phyloP scores from a whole-genome alignment of 2,888 invertebrate species.

The Pseudococcus jackbeardsleyi region DNA sequence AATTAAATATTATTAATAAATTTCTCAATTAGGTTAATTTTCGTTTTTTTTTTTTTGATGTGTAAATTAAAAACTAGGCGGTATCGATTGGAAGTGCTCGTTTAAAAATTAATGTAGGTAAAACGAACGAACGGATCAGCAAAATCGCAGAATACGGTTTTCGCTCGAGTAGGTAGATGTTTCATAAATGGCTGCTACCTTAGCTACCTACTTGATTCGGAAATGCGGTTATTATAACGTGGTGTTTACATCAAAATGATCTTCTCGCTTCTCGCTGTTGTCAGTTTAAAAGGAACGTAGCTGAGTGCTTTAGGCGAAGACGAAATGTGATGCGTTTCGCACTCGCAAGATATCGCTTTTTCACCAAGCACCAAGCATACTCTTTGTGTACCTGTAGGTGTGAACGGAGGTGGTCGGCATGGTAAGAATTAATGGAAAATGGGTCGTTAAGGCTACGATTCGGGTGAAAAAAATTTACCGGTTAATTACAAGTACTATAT shows the following conservation, averaged over 20 bases:
- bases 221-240: background rate
- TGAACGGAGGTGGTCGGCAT: background rate
- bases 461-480: background rate
- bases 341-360: slow-evolving; percentile 19
- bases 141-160: background rate
- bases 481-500: background rate
- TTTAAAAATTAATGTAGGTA: background rate
- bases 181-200: background rate
- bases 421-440: background rate
- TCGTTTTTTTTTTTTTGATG: background rate
- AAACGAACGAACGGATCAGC: background rate
- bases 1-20: background rate
- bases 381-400: background rate
- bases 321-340: background rate
- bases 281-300: background rate
- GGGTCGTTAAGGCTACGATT: slow-evolving; percentile 1
- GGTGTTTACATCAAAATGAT: background rate
- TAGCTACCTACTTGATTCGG: background rate
- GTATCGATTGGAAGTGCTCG: background rate
- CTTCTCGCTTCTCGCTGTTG: background rate
- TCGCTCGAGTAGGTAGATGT: background rate
- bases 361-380: background rate
- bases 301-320: background rate
- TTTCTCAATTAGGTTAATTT: background rate
- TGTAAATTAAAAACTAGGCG: background rate